A percentile compares a stretch with the other conserved stretches of the same genome.
These are phyloP conservation scores for Sterrhoptilus dennistouni DNA, from an alignment of 2,113 vertebrate species.

Conservation along the genomic window DNA sequence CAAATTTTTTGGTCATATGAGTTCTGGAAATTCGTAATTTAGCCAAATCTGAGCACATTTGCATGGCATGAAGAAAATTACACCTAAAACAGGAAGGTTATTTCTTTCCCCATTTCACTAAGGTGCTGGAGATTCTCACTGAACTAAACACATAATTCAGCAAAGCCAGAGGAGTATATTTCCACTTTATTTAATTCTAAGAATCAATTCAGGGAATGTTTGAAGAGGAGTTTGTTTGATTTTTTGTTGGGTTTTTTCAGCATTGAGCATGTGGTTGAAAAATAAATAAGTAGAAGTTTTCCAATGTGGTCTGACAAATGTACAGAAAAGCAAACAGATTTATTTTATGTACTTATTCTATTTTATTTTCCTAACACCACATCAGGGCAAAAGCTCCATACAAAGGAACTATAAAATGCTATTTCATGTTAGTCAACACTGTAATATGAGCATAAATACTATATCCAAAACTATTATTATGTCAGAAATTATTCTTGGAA, in stretches of 20 bases:
- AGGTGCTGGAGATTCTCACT: neutral
- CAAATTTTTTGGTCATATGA: neutral
- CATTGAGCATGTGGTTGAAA: neutral
- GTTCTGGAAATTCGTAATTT: neutral
- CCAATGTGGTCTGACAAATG: neutral
- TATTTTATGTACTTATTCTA: neutral
- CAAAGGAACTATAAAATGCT: neutral
- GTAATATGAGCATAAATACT: neutral
- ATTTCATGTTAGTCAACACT: neutral
- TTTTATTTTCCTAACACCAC: neutral
- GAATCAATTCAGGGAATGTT: rapidly evolving
- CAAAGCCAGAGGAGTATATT: neutral
- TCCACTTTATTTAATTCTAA: neutral
- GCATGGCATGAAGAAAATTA: neutral
- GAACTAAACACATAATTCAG: neutral
- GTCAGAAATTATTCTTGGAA: neutral
- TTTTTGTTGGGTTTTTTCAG: neutral
- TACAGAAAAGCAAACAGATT: neutral
- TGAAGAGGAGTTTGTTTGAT: neutral
- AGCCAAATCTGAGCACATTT: neutral
- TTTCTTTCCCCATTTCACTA: neutral
- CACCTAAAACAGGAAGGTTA: rapidly evolving
- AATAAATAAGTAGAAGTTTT: neutral
- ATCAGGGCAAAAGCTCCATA: neutral
- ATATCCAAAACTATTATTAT: neutral